Evolutionary conservation across 2,888 invertebrate genomes (phyloP).

Genomic region (Labia minor): DNA sequence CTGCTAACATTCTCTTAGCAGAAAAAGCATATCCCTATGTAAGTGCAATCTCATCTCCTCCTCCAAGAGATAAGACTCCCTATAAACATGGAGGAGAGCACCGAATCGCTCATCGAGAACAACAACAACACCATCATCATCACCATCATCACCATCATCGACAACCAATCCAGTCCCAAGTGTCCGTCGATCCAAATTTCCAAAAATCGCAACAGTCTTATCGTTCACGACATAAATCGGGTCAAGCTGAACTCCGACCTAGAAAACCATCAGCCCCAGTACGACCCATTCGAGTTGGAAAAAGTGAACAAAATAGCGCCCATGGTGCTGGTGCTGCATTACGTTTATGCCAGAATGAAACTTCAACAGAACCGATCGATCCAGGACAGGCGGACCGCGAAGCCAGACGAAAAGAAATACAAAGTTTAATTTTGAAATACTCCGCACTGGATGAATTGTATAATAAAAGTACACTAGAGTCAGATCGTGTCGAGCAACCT

Average conservation of each 20-base stretch:
- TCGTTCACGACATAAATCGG: constrained; percentile 35
- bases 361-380: constrained; percentile 36
- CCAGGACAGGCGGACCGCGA: constrained; percentile 53
- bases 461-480: constrained; percentile 39
- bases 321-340: constrained; percentile 39
- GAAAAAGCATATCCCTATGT: constrained; percentile 56
- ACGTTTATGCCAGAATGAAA: constrained; percentile 37
- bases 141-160: constrained; percentile 20
- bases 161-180: neutral
- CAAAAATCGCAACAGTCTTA: constrained; percentile 8
- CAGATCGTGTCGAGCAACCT: constrained; percentile 14
- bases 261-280: constrained; percentile 27
- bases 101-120: constrained; percentile 36
- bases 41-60: constrained; percentile 29
- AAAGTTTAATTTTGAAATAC: constrained; percentile 71
- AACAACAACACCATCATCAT: constrained; percentile 30
- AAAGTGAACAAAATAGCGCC: constrained; percentile 45
- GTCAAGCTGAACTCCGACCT: constrained; percentile 34
- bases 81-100: constrained; percentile 43
- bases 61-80: constrained; percentile 51
- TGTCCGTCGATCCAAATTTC: neutral
- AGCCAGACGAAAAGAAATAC: constrained; percentile 70
- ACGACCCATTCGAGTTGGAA: constrained; percentile 49
- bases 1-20: constrained; percentile 50
- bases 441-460: constrained; percentile 65